Percentiles rank a stretch among this genome's conserved stretches.
Conservation (phyloP, 2,797 vertebrate genomes). For the Anas georgica region DNA sequence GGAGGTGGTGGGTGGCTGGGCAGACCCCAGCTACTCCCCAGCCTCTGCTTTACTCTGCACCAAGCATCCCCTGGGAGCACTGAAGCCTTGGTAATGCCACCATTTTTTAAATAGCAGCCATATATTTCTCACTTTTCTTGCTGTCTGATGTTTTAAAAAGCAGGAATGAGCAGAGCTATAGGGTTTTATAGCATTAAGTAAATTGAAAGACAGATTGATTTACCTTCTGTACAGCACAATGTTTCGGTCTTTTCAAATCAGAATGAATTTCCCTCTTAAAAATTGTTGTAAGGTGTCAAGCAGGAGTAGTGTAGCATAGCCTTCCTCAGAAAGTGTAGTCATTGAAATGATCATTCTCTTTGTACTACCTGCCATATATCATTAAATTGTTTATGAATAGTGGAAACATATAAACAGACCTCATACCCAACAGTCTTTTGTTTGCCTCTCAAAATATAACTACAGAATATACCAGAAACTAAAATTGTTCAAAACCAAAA, state of each 20-base stretch:
- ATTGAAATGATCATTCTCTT: background rate
- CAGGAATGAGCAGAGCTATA: background rate
- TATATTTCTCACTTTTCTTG: slow-evolving; percentile 29
- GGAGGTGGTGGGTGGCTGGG: background rate
- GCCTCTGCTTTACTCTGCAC: background rate
- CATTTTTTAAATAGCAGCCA: background rate
- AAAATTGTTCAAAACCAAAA: background rate
- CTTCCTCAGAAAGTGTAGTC: background rate
- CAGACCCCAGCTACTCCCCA: background rate
- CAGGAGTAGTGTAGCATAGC: background rate
- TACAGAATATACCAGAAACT: background rate
- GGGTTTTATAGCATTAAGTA: background rate
- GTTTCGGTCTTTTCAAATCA: slow-evolving; percentile 5
- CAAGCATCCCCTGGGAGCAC: background rate
- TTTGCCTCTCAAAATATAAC: background rate
- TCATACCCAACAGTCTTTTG: background rate
- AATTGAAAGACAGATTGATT: slow-evolving; percentile 12
- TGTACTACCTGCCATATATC: background rate
- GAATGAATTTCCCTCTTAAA: slow-evolving; percentile 20
- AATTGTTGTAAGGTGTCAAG: background rate
- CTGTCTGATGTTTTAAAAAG: background rate
- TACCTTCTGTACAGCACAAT: background rate
- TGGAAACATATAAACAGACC: background rate
- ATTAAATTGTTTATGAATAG: background rate
- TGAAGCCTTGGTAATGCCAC: accelerated